Base-by-base conservation (phyloP, 2,888 invertebrate species). In the Caenorhabditis drosophilae region DNA sequence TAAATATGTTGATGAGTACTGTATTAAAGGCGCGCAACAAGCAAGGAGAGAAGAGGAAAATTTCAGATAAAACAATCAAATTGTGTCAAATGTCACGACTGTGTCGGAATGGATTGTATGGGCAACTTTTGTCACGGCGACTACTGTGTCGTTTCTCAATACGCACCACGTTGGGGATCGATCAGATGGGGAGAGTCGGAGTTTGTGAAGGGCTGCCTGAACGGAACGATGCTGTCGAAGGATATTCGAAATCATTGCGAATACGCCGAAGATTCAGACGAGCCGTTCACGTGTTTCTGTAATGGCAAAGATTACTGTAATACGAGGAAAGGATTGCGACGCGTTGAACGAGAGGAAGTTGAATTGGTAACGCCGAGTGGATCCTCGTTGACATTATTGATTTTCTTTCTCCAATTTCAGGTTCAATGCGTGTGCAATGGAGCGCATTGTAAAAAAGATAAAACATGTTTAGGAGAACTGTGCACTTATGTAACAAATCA, bases 251-350 rank as follows among this genome's bases (percentile, higher is more conserved):
- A 58, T 40, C 80, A 80, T 52, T 82, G 82, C 47, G 82, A 81
- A 54, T 63, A 59, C 12, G 72, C 73, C 18, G 74, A 71, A 22
- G 69, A 53, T 7, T 62, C 56, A 44, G 49, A 79, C 69, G 78
- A 81, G 26, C 69, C 76, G 9, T 81, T 82, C 70, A 80, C 81
- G 9, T 81, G 81, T 47, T 81, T 81, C 74, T 81, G 81, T 51
- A 63, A 76, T 23, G 62, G 67, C 53, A 73, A 70, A 35, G 73
- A 82, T 50, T 59, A 71, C 52, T 81, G 81, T 58, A 82, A 81
- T 44, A 67, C 70, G n/a, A 63, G 70, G n/a, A 67, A 57, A 16
- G 46, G 59, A 2, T 36, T 73, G 7, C 36, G 50, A 26, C 55
- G 60, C 31, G 49, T 78, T n/a, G 75, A 79, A 38, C 45, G 52